Evolutionary conservation across 2,888 invertebrate genomes (phyloP).

Genomic region (Drosophila trichaetosa): DNA sequence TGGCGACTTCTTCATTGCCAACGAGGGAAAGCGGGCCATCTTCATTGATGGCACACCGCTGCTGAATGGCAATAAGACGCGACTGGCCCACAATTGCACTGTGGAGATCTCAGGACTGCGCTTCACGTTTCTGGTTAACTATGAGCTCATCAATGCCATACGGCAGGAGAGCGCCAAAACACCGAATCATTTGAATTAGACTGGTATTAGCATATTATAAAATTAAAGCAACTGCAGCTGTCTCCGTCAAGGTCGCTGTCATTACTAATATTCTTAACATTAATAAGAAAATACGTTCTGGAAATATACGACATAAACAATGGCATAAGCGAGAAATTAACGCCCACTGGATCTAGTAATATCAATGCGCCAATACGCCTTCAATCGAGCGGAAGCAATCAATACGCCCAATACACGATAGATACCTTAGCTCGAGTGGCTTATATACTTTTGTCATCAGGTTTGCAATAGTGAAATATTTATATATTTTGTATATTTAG

Average conservation of each 20-base stretch:
- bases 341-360: constrained; percentile 40
- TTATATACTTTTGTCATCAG: neutral
- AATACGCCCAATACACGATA: constrained; percentile 5
- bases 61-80: constrained; percentile 94
- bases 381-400: constrained; percentile 55
- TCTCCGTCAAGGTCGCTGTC: constrained; percentile 28
- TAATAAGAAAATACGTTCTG: constrained; percentile 52
- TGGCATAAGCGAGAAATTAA: constrained; percentile 41
- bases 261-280: constrained; percentile 45
- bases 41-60: constrained; percentile 97
- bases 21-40: constrained; percentile 97
- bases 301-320: constrained; percentile 43
- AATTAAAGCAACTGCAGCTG: constrained; percentile 24
- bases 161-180: constrained; percentile 94
- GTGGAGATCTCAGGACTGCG: constrained; percentile 97
- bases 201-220: constrained; percentile 17
- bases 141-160: constrained; percentile 95
- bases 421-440: constrained; percentile 5
- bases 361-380: constrained; percentile 58
- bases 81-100: constrained; percentile 96
- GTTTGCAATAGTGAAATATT: neutral
- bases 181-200: constrained; percentile 86
- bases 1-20: constrained; percentile 97
- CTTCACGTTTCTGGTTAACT: constrained; percentile 97
- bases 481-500: neutral